These are phyloP conservation scores for Urocyon cinereoargenteus DNA, from an alignment of 2,797 vertebrate species.

Conservation along the genomic window DNA sequence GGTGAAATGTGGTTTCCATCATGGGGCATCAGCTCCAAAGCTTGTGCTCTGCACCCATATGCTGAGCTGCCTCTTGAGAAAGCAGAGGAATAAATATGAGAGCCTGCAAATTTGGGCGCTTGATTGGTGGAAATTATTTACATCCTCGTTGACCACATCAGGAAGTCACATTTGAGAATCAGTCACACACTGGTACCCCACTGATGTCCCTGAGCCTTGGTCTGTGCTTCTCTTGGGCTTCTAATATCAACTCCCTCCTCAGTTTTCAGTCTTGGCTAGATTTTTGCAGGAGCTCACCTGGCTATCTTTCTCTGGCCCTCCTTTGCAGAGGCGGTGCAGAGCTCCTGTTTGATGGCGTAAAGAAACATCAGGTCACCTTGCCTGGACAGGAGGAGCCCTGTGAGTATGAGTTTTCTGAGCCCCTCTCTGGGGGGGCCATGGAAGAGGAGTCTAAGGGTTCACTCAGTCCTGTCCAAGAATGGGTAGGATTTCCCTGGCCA, in stretches of 20 bases:
- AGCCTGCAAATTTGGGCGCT: not conserved
- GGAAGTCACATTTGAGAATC: not conserved
- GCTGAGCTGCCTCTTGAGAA: not conserved
- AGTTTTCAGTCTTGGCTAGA: not conserved
- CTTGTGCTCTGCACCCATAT: not conserved
- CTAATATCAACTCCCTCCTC: not conserved
- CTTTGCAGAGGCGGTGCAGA: conserved; percentile 96
- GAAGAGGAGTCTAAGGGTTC: not conserved
- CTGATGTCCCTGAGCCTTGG: not conserved
- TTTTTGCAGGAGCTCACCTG: not conserved
- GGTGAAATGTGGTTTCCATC: not conserved
- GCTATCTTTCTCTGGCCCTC: conserved; percentile 72
- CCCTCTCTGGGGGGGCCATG: not conserved
- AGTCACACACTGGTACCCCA: not conserved
- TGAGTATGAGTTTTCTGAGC: conserved; percentile 90
- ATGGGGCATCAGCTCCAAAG: not conserved
- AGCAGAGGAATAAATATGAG: not conserved
- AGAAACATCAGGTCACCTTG: conserved; percentile 94
- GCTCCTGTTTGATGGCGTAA: conserved; percentile 95
- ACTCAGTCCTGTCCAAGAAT: not conserved
- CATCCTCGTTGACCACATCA: not conserved
- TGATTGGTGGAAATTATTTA: not conserved
- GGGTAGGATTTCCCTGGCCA: not conserved
- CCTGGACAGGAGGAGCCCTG: conserved; percentile 94
- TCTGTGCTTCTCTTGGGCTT: not conserved